These are phyloP conservation scores for Sinopyrophorus schimmeli DNA, from an alignment of 2,888 invertebrate genomes.

Conservation along the genomic window DNA sequence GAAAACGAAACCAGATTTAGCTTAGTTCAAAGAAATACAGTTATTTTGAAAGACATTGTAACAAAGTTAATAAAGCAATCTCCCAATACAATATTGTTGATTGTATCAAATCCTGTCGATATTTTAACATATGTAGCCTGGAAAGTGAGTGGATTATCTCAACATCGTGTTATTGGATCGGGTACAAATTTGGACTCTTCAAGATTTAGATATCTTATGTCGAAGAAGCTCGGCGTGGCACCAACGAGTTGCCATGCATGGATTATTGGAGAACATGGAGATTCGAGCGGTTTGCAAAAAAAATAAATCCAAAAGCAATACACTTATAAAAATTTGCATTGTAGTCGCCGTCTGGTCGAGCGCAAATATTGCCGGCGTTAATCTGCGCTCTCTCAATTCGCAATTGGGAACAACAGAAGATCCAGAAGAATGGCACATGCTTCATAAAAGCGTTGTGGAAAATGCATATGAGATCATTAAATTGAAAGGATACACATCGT, in stretches of 20 bases:
- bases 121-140: slow-evolving; percentile 91
- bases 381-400: slow-evolving; percentile 76
- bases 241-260: slow-evolving; percentile 88
- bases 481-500: slow-evolving; percentile 82
- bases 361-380: slow-evolving; percentile 88
- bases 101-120: slow-evolving; percentile 93
- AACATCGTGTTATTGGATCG: slow-evolving; percentile 84
- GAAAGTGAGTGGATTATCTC: slow-evolving; percentile 88
- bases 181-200: slow-evolving; percentile 94
- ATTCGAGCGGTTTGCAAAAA: slow-evolving; percentile 60
- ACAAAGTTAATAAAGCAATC: slow-evolving; percentile 81
- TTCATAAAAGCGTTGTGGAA: slow-evolving; percentile 81
- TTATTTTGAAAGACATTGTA: slow-evolving; percentile 83
- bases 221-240: slow-evolving; percentile 79
- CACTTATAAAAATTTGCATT: slow-evolving; percentile 27
- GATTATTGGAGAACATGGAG: slow-evolving; percentile 95
- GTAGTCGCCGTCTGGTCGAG: slow-evolving; percentile 92
- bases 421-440: slow-evolving; percentile 75
- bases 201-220: slow-evolving; percentile 84
- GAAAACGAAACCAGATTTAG: slow-evolving; percentile 87
- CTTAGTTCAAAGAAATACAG: slow-evolving; percentile 87
- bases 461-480: slow-evolving; percentile 87
- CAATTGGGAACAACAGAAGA: slow-evolving; percentile 73
- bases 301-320: slow-evolving; percentile 9
- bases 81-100: slow-evolving; percentile 80